Base-by-base conservation (phyloP, 2,888 invertebrate species). In the Esperia sulphurella region DNA sequence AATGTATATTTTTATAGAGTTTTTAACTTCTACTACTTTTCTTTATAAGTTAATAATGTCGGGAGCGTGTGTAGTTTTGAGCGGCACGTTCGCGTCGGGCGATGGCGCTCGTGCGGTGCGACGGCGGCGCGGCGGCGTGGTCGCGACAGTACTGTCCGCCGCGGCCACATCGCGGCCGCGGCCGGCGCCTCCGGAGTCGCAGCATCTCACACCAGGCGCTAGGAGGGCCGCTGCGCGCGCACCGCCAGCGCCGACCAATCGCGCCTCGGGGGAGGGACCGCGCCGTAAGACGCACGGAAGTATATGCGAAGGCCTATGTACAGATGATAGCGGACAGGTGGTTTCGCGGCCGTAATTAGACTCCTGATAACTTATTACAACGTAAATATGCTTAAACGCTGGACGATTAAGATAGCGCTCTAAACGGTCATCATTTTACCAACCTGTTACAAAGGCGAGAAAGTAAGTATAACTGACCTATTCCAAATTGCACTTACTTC, bases 301-400 rank as follows among this genome's bases (percentile, higher is more conserved):
- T 88, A 88, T 88, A 87, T 89, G 89, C 86, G 84, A 79, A 88
- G 86, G 89, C 89, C 89, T 89, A 89, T 89, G 88, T 89, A 89
- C 89, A 83, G 83, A 77, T 81, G 83, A 83, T 83, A 85, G 84
- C 87, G 87, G 88, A 89, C 89, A 89, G 89, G 89, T 88, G 89
- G 88, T 87, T 88, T 84, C 87, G 83, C 78, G 79, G 75, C 78
- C 79, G 82, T 86, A 89, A 88, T 89, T 89, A 89, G 87, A 81
- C 85, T 75, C 68, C 82, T 83, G 82, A 85, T 85, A 87, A 87
- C 78, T 86, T 85, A 85, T 86, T 84, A 79, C 82, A 78, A 80
- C 83, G 82, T 84, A 88, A 84, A 86, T 83, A 83, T 78, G 73
- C 72, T 79, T 79, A 81, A 82, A 77, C 71, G 77, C 75, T 74